These are phyloP conservation scores for Contarinia nasturtii DNA, from an alignment of 1,140 invertebrate species.

Conservation along the genomic window DNA sequence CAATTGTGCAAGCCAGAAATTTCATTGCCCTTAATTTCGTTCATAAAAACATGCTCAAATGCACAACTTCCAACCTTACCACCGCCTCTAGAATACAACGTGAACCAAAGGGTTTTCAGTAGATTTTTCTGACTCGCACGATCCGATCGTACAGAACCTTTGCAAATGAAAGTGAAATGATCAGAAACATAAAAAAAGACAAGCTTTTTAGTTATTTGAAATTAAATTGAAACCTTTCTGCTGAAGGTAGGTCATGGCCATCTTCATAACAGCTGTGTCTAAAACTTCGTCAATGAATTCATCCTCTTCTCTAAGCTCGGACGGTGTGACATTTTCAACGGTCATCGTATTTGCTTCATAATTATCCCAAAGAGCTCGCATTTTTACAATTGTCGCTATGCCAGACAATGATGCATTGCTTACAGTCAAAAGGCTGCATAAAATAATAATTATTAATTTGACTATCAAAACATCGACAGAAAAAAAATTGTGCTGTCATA, in stretches of 20 bases:
- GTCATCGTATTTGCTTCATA: conserved; percentile 50
- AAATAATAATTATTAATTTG: conserved; percentile 4
- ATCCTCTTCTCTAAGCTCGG: conserved; percentile 55
- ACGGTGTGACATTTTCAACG: conserved; percentile 57
- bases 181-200: background rate
- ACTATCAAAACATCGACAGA: background rate
- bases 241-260: conserved; percentile 49
- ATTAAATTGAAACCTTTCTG: conserved; percentile 32
- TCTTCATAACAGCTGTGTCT: conserved; percentile 50
- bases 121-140: conserved; percentile 48
- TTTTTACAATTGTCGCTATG: conserved; percentile 43
- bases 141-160: conserved; percentile 34
- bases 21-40: conserved; percentile 58
- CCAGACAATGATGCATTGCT: conserved; percentile 30
- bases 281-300: conserved; percentile 55
- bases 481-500: conserved; percentile 25
- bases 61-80: conserved; percentile 60
- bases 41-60: conserved; percentile 75
- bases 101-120: conserved; percentile 61
- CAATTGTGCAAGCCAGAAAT: conserved; percentile 74
- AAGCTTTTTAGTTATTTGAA: background rate
- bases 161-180: conserved; percentile 8
- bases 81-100: conserved; percentile 54
- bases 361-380: conserved; percentile 50
- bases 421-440: conserved; percentile 38